Percentiles rank a stretch among this genome's conserved stretches.
Evolutionary conservation across 1,140 invertebrate species (phyloP).

Genomic region (Dufourea novaeangliae): DNA sequence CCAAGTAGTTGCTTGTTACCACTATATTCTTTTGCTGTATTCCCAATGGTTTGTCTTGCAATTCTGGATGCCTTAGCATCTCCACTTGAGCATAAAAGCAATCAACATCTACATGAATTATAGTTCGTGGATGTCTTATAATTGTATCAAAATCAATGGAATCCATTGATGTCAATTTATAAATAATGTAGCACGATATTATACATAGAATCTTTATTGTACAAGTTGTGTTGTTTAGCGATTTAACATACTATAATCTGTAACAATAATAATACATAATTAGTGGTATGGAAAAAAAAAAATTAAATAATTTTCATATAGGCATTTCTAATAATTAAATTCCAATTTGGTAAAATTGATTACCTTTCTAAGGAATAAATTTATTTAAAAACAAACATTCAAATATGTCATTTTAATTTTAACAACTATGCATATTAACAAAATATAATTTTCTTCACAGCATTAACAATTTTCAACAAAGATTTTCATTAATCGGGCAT

Average conservation of each 20-base stretch:
- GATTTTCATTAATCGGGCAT: background rate
- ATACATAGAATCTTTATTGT: constrained; percentile 37
- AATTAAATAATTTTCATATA: background rate
- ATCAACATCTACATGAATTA: constrained; percentile 90
- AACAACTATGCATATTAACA: background rate
- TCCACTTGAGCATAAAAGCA: constrained; percentile 93
- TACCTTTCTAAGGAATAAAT: constrained; percentile 23
- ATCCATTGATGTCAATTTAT: constrained; percentile 70
- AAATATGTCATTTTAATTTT: constrained; percentile 9
- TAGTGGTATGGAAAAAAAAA: background rate
- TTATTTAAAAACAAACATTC: background rate
- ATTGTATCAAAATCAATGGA: constrained; percentile 68
- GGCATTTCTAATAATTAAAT: background rate
- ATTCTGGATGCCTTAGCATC: constrained; percentile 86
- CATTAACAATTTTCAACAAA: constrained; percentile 9
- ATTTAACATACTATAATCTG: constrained; percentile 41
- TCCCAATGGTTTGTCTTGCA: constrained; percentile 86
- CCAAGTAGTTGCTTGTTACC: constrained; percentile 91
- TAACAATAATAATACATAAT: constrained; percentile 12
- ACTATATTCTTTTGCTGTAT: constrained; percentile 91
- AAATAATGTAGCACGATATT: constrained; percentile 25
- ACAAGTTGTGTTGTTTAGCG: constrained; percentile 11
- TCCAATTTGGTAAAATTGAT: background rate
- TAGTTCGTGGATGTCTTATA: constrained; percentile 83
- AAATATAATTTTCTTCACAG: background rate